A percentile compares a stretch with the other conserved stretches of the same genome.
Conservation (phyloP, 2,113 vertebrate species). For the Apistogramma diplotaenia region DNA sequence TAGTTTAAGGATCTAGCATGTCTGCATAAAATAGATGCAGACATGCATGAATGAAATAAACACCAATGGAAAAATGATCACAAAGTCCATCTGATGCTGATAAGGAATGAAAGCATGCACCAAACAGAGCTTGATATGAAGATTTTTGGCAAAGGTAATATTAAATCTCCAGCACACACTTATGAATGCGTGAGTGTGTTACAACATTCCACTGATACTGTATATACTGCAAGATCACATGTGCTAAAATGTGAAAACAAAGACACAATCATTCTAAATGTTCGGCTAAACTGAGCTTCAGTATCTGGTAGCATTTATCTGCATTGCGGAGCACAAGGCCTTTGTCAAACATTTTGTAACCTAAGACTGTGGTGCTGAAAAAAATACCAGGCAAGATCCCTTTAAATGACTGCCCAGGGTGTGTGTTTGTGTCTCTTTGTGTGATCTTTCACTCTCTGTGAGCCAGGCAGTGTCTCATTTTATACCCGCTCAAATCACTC, state of each 20-base stretch:
- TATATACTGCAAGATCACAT: background rate
- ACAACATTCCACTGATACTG: too few relatives aligned
- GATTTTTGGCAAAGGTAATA: background rate
- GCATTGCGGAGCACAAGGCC: background rate
- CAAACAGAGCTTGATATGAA: background rate
- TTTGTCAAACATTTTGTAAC: background rate
- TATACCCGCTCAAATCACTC: constrained; percentile 71
- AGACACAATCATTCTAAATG: background rate
- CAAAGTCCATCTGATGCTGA: background rate
- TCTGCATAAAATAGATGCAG: too few relatives aligned
- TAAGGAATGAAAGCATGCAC: background rate
- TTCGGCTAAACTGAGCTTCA: background rate
- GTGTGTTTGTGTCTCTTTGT: constrained; percentile 4
- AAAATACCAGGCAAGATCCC: background rate
- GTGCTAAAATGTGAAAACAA: background rate
- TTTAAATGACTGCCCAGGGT: background rate
- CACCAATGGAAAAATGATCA: too few relatives aligned
- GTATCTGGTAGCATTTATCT: background rate
- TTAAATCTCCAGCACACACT: too few relatives aligned
- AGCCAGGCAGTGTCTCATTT: constrained; percentile 48
- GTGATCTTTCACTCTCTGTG: constrained; percentile 24
- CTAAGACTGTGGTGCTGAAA: background rate
- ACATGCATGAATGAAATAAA: too few relatives aligned
- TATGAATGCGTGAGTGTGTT: too few relatives aligned
- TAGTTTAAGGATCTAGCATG: background rate